phyloP scores from a whole-genome alignment of 2,113 vertebrate genomes.

The human (Homo sapiens) region DNA sequence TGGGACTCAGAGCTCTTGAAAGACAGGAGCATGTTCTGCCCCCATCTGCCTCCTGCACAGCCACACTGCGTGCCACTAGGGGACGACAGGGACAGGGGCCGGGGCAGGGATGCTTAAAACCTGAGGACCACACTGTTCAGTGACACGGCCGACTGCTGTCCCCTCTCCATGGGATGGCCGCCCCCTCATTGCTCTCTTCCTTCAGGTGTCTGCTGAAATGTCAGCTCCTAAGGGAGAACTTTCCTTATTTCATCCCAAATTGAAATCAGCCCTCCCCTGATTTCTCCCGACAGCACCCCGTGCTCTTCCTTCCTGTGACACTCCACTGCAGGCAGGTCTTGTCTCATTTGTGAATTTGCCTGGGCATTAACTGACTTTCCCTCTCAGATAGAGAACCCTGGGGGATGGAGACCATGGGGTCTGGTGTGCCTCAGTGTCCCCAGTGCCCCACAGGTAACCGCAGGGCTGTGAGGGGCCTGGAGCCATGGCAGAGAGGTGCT shows the following conservation, averaged over 20 bases:
- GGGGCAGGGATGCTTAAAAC: background rate
- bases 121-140: background rate
- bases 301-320: background rate
- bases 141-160: background rate
- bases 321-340: rapidly evolving
- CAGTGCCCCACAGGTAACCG: background rate
- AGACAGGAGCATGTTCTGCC: rapidly evolving
- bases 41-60: too few species aligned
- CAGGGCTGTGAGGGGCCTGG: background rate
- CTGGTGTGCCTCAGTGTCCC: background rate
- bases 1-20: background rate
- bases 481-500: too few species aligned
- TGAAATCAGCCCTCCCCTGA: background rate
- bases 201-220: background rate
- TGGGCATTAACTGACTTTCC: background rate
- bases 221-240: background rate
- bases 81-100: background rate
- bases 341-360: background rate
- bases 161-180: background rate
- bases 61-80: too few species aligned
- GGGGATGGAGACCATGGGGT: background rate
- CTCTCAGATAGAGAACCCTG: background rate
- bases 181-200: background rate
- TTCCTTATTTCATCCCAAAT: background rate
- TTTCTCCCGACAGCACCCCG: rapidly evolving